Base-by-base conservation (phyloP, 2,113 vertebrate genomes). In the Peromyscus californicus region DNA sequence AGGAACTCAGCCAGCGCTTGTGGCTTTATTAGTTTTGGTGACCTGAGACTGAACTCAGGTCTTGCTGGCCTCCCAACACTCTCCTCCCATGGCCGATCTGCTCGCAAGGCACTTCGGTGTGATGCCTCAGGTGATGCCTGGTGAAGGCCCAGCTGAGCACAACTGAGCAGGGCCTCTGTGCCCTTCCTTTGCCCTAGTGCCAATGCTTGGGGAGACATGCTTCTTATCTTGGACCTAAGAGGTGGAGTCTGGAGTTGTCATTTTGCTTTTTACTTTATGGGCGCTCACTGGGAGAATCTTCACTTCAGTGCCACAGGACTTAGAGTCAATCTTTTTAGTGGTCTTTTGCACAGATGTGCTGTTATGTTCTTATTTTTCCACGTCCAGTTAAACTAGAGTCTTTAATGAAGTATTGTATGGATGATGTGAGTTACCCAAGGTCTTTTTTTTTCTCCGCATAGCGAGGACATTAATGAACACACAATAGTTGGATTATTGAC, bases 121-220 rank as follows among this genome's bases (percentile, higher is more conserved):
- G 3, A 72, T 17, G 22, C 42, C 5, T 2, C 0, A 1, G 7
- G 36, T 7, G 65, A 29, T 3, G 1, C 16, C 22, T 8, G 13
- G 54, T 1, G 3, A 6, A 69, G 83, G 45, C 6, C n/a, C 10
- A 67, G 83, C 1, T 2, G 1, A 3, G 79, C n/a, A 72, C 57
- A 59, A 1, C 0, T 11, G n/a, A 45, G 24, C 3, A 0, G 29
- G 0, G 2, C 57, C 21, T 15, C 45, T 86, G 8, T 33, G 8
- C n/a, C 85, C 15, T 31, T 45, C 16, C 36, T 26, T 80, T 54
- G 11, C 33, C 6, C 1, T 8, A 10, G n/a, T 4, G 69, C 51
- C 45, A 61, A 1, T 8, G 13, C 17, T 39, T 42, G 12, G 39
- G 65, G 36, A 93, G 70, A 57, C 0, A 1, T 11, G 6, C 12